Evolutionary conservation across 2,797 vertebrate genomes (phyloP).

Genomic region (Pangasius mekongensis): DNA sequence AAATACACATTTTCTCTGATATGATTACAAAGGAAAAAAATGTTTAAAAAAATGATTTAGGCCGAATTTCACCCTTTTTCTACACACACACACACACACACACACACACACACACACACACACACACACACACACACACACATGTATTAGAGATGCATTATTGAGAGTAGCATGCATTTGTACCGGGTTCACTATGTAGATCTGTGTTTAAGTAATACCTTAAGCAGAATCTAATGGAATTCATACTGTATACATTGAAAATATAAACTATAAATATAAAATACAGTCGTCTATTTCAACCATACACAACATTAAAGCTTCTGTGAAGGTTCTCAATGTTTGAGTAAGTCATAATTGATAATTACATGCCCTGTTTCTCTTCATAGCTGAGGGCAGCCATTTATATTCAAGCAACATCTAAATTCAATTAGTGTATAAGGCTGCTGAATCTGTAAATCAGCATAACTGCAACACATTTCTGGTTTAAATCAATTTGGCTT

Average conservation of each 20-base stretch:
- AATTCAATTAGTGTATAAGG: neutral
- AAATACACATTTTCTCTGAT: neutral
- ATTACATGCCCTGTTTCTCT: constrained; percentile 43
- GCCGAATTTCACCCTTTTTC: neutral
- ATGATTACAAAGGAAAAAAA: neutral
- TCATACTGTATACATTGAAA: neutral
- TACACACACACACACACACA: too few species aligned
- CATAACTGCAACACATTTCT: neutral
- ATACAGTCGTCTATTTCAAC: neutral
- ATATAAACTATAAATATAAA: too few species aligned
- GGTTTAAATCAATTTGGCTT: neutral
- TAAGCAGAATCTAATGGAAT: neutral
- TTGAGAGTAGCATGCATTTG: neutral
- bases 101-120: neutral
- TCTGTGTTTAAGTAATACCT: neutral
- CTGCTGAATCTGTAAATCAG: neutral
- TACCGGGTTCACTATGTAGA: neutral
- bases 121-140: neutral
- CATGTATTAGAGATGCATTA: neutral
- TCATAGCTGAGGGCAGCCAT: neutral
- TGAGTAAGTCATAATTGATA: constrained; percentile 37
- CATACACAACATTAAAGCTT: neutral
- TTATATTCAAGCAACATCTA: neutral
- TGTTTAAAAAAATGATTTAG: neutral
- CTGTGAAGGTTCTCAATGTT: constrained; percentile 5